Conservation (phyloP, 2,797 vertebrate species). For the Peromyscus eremicus region DNA sequence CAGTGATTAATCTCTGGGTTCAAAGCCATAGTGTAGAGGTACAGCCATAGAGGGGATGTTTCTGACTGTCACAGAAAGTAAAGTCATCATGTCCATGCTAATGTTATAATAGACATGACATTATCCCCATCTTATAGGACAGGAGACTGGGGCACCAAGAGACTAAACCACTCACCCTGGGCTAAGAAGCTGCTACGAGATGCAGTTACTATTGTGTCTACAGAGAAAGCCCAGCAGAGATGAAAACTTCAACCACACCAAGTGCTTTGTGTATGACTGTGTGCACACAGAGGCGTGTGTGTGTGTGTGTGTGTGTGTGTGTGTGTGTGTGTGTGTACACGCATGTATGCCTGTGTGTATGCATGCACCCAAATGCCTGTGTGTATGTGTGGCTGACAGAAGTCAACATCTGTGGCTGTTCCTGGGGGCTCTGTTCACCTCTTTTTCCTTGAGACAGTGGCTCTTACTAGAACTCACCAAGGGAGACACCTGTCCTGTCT, state of each 20-base stretch:
- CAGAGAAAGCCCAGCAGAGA: not conserved
- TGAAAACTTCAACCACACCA: not conserved
- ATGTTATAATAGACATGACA: not conserved
- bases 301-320: not conserved
- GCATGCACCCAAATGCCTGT: too few relatives aligned
- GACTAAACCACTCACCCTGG: too few relatives aligned
- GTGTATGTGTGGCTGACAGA: not conserved
- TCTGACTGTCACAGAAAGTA: not conserved
- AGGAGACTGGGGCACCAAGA: not conserved
- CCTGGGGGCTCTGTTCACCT: not conserved
- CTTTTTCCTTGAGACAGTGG: not conserved
- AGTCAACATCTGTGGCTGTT: not conserved
- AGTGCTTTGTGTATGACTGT: not conserved
- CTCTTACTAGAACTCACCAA: not conserved
- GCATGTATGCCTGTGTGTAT: not conserved
- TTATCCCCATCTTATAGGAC: not conserved
- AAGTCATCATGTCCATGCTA: not conserved
- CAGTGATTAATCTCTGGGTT: not conserved
- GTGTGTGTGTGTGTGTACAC: not conserved
- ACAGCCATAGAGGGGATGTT: not conserved
- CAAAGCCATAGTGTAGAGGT: not conserved
- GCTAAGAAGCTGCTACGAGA: not conserved
- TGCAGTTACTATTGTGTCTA: too few relatives aligned
- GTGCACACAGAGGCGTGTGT: too few relatives aligned
- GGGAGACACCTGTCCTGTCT: too few relatives aligned